Conservation (phyloP, 2,113 vertebrate genomes). For the Atractosteus spatula region DNA sequence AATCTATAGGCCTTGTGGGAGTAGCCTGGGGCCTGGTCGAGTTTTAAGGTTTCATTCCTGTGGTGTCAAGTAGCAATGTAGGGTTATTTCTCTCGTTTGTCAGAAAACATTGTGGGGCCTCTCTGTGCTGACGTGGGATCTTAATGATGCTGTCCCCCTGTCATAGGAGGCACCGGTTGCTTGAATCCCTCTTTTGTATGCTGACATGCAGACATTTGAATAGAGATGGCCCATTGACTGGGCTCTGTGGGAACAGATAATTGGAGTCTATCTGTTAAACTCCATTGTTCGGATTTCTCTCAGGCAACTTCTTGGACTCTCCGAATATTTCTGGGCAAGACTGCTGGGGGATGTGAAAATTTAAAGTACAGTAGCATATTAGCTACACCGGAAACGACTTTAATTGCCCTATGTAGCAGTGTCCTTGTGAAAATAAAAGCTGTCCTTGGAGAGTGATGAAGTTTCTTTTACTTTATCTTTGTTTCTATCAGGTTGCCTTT, state of each 20-base stretch:
- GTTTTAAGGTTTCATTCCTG: neutral
- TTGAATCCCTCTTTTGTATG: slow-evolving; percentile 2
- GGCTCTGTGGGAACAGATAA: neutral
- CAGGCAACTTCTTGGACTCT: neutral
- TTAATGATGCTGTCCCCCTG: neutral
- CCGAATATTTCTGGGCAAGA: neutral
- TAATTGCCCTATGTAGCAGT: neutral
- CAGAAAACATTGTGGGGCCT: neutral
- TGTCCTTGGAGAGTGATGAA: too few relatives aligned
- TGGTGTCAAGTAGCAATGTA: neutral
- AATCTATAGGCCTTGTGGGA: neutral
- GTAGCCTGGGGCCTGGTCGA: neutral
- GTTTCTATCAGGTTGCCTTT: neutral
- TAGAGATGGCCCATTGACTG: slow-evolving; percentile 3
- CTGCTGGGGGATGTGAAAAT: neutral
- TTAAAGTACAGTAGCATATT: neutral
- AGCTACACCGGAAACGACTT: too few relatives aligned
- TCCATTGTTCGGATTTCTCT: neutral
- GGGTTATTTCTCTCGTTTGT: neutral
- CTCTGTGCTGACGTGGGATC: neutral
- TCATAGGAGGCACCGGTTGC: neutral
- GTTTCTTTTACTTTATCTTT: too few relatives aligned
- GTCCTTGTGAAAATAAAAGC: neutral
- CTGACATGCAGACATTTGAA: slow-evolving; percentile 1
- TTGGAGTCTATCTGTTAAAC: neutral